Base-by-base conservation (phyloP, 2,888 invertebrate species). In the Pemphredon lugubris region DNA sequence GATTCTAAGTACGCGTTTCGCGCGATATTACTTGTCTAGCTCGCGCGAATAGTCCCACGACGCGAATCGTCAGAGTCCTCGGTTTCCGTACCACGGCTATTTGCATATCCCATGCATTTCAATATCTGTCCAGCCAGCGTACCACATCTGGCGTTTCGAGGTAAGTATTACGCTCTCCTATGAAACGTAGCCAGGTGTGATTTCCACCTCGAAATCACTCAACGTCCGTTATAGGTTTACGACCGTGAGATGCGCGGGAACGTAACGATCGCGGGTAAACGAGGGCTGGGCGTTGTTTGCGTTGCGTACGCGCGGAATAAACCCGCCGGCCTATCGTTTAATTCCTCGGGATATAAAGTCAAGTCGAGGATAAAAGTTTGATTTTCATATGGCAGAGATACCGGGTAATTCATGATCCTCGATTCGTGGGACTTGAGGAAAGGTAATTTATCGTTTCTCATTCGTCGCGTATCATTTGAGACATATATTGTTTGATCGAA, bases 51-150 rank as follows among this genome's bases (percentile, higher is more conserved):
- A 23, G 26, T 60, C 47, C 55, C 57, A 9, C 53, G 50, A 69
- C 66, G 34, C 40, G 59, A 61, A 73, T 73, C 54, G 71, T 39
- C n/a, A 58, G 14, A 53, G 48, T 37, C 50, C 21, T 57, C 57
- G 51, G 37, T 53, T 58, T 39, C 51, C 51, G 72, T 74, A 72
- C 47, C 67, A 51, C 59, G 53, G 67, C 61, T 63, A 75, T 77
- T 76, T 74, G 76, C 77, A 77, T 77, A 76, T 74, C 59, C 67
- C 61, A 59, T 55, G 67, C 61, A 64, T 77, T 77, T 70, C 76
- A 61, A 76, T 75, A 69, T 76, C 75, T 72, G 72, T 72, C 67
- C 53, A 47, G 65, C 37, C 54, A 37, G 61, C 23, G 64, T 68
- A 68, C 61, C 67, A 68, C 75, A 76, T 75, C 73, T 65, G 66